phyloP scores from a whole-genome alignment of 2,113 vertebrate genomes.

The Danio rerio region DNA sequence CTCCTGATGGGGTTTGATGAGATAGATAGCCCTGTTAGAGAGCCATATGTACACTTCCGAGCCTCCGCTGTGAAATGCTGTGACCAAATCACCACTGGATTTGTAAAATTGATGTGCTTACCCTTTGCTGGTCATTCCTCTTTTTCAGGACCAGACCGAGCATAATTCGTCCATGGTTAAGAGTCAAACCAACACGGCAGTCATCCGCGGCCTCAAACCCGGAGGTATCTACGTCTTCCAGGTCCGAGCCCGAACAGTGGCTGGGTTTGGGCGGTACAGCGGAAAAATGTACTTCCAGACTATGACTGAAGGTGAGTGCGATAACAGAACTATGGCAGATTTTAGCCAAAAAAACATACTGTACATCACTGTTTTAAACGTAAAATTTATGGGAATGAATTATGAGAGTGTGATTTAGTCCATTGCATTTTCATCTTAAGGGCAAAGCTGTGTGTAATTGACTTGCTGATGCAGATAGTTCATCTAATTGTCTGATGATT shows the following conservation, averaged over 20 bases:
- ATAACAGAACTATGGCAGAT: background rate
- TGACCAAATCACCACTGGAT: conserved; percentile 2
- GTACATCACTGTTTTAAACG: background rate
- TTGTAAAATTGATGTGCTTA: conserved; percentile 24
- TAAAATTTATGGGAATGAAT: background rate
- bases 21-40: conserved; percentile 35
- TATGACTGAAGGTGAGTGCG: conserved; percentile 92
- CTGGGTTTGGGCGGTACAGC: conserved; percentile 95
- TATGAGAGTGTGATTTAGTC: conserved; percentile 24
- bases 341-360: background rate
- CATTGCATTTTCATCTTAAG: conserved; percentile 40
- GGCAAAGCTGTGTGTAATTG: conserved; percentile 19
- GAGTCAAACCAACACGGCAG: conserved; percentile 95
- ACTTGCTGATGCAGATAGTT: conserved; percentile 15
- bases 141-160: conserved; percentile 87
- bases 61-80: conserved; percentile 18
- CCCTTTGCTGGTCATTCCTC: conserved; percentile 11
- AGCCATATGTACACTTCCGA: conserved; percentile 43
- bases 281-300: conserved; percentile 99
- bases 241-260: conserved; percentile 96
- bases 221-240: conserved; percentile 99
- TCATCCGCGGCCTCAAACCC: conserved; percentile 90
- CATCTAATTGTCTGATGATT: conserved; percentile 8
- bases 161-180: conserved; percentile 88
- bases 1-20: conserved; percentile 33